Evolutionary conservation across 2,888 invertebrate species (phyloP).

Genomic region (Xylota segnis): DNA sequence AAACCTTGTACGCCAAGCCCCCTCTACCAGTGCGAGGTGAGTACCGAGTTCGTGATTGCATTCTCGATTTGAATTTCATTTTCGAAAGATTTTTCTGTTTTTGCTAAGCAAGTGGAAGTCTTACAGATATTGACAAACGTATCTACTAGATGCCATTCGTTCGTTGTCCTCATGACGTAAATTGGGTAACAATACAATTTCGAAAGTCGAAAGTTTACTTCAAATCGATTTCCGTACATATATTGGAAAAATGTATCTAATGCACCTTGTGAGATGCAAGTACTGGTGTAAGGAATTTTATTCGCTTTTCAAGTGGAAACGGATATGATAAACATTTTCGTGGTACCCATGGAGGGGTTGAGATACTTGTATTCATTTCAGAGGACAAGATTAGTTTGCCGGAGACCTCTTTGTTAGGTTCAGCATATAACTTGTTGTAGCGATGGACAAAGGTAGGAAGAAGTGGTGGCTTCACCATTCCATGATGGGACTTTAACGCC

Average conservation of each 20-base stretch:
- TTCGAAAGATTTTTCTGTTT: conserved; percentile 25
- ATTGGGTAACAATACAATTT: conserved; percentile 43
- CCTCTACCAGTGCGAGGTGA: background rate
- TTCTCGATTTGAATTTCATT: conserved; percentile 64
- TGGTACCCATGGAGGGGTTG: conserved; percentile 4
- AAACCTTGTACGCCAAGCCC: background rate
- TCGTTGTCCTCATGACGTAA: conserved; percentile 35
- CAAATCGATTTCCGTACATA: conserved; percentile 47
- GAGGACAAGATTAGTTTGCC: too few relatives aligned
- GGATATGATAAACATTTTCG: conserved; percentile 20
- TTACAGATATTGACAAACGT: conserved; percentile 32
- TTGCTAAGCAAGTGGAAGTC: conserved; percentile 25
- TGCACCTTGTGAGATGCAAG: conserved; percentile 18
- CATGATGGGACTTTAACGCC: too few relatives aligned
- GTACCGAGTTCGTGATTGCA: conserved; percentile 54
- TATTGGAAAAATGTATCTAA: conserved; percentile 25
- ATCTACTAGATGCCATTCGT: background rate
- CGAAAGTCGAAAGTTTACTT: conserved; percentile 31
- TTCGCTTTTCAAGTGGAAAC: conserved; percentile 21
- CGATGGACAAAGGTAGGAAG: too few relatives aligned
- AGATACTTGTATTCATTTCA: too few relatives aligned
- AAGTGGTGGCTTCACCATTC: too few relatives aligned
- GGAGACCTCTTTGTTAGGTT: too few relatives aligned
- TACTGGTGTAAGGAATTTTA: conserved; percentile 39
- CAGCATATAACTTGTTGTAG: too few relatives aligned